These are phyloP conservation scores for Melanostoma scalare DNA, from an alignment of 2,888 invertebrate species.

Conservation along the genomic window DNA sequence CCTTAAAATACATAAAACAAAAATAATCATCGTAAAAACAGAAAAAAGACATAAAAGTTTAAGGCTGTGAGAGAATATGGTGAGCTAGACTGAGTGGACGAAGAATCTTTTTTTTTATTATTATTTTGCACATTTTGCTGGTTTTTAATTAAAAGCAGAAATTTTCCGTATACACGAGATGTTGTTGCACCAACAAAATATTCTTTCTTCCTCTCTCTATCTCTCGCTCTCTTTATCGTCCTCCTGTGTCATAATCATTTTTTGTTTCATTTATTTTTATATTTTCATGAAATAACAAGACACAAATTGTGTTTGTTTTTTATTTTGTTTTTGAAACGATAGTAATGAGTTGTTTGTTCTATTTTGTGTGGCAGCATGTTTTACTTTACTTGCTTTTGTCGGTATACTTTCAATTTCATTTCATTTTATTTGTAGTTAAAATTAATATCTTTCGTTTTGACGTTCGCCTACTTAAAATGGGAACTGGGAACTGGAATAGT, in stretches of 20 bases:
- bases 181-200: conserved; percentile 40
- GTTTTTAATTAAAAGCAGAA: conserved; percentile 67
- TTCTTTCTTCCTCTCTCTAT: conserved; percentile 1
- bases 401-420: conserved; percentile 33
- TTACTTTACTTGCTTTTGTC: neutral
- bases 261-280: conserved; percentile 6
- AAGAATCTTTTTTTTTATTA: conserved; percentile 24
- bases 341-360: conserved; percentile 36
- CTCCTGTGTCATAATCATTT: conserved; percentile 12
- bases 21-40: conserved; percentile 47
- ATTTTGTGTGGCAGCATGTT: conserved; percentile 5
- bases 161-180: conserved; percentile 27
- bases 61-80: conserved; percentile 37
- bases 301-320: conserved; percentile 33
- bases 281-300: conserved; percentile 22
- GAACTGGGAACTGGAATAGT: no score
- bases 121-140: conserved; percentile 38
- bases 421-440: neutral
- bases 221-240: neutral
- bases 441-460: neutral
- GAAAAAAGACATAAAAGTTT: conserved; percentile 63
- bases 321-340: conserved; percentile 22
- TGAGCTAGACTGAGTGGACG: conserved; percentile 29
- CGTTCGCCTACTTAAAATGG: no score
- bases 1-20: conserved; percentile 61